Evolutionary conservation across 2,888 invertebrate genomes (phyloP), one percentile per base, ranked within the genome.

Genomic region (Helleia helle): DNA sequence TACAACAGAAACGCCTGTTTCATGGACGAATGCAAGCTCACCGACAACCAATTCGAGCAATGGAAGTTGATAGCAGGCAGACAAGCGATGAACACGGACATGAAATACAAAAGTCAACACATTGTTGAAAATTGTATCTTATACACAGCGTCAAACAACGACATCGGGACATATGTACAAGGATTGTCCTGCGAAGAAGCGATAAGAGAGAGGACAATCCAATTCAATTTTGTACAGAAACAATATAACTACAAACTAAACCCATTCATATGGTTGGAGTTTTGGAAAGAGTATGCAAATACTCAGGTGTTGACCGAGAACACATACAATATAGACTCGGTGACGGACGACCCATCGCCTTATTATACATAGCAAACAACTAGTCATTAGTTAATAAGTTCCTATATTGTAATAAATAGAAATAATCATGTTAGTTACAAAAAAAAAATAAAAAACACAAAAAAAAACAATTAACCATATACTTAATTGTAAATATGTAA

Each of bases 31-130:
- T 62, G 60, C 3, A 56, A 56, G 14, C 27, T 62, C 5, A 61
- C 59, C 0, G 58, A 62, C 0, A 62, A 61, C 1, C 59, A 61
- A n/a, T 59, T 60, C 14, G 56, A 64, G 31, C 64, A 62, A 15
- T 65, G 58, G 58, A 62, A 63, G 43, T 4, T 59, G 5, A 9
- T 62, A 1, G 57, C 58, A 0, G 43, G 48, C 0, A 38, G 58
- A 14, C 13, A 38, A n/a, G 49, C 54, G 0, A 58, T 59, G 56
- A 43, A 29, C 0, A 59, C 56, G 0, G 54, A 50, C 15, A 28
- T 49, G 2, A 51, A 42, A 31, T 51, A 47, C n/a, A 51, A 48
- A 29, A 38, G 42, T 6, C 7, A 38, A 42, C 24, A 38, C 8
- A 22, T 13, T 13, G 29, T 29, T 1, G 6, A 6, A 7, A 29